Percentiles rank a stretch among this genome's conserved stretches.
These are phyloP conservation scores for Crenuchus spilurus DNA, from an alignment of 2,797 vertebrate genomes.

Conservation along the genomic window DNA sequence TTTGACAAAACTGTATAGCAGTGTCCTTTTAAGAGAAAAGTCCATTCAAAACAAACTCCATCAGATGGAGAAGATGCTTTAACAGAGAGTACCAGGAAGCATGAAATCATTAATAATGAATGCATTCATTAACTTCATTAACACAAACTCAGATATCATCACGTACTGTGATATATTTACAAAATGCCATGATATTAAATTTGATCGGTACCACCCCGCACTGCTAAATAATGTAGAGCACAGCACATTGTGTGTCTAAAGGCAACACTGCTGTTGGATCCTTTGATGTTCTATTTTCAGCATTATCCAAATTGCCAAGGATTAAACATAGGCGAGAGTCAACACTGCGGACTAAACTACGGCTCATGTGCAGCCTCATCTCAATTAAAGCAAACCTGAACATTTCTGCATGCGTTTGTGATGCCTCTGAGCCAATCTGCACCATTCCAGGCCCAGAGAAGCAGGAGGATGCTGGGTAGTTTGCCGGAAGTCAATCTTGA, in stretches of 20 bases:
- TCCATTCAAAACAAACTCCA: not conserved
- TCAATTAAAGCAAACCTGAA: slow-evolving; percentile 38
- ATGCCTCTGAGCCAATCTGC: slow-evolving; percentile 38
- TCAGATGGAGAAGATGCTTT: no score
- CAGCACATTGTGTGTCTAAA: not conserved
- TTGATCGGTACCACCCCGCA: not conserved
- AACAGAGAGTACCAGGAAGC: no score
- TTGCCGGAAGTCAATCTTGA: slow-evolving; percentile 52
- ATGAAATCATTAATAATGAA: not conserved
- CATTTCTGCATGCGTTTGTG: slow-evolving; percentile 3
- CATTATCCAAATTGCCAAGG: slow-evolving; percentile 25
- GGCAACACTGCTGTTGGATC: not conserved
- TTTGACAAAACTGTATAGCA: not conserved
- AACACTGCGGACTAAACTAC: slow-evolving; percentile 1
- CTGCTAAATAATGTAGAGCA: not conserved
- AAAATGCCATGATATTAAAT: not conserved
- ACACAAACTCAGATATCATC: no score
- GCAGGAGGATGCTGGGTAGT: slow-evolving; percentile 47
- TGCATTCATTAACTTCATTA: not conserved
- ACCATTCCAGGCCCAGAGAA: slow-evolving; percentile 35
- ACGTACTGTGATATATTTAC: not conserved
- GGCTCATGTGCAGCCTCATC: slow-evolving; percentile 17
- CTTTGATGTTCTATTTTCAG: slow-evolving; percentile 4
- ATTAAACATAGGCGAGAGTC: slow-evolving; percentile 12
- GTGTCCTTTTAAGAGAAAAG: not conserved